These are phyloP conservation scores for Drosophila neotestacea DNA, from an alignment of 2,888 invertebrate genomes.

Conservation along the genomic window DNA sequence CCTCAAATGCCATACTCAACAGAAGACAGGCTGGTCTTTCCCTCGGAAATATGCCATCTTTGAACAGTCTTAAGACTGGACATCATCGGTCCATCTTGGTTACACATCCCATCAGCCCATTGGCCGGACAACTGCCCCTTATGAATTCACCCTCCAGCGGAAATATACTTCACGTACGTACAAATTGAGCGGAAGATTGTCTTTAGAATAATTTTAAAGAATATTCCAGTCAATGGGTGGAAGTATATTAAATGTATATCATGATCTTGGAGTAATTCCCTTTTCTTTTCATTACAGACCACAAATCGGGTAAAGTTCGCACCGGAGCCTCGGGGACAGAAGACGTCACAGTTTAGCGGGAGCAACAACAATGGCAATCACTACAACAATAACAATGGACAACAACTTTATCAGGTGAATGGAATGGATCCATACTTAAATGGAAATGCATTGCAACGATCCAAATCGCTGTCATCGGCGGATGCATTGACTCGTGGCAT, in stretches of 20 bases:
- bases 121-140: constrained; percentile 81
- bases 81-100: constrained; percentile 83
- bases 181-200: no score
- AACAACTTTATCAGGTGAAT: constrained; percentile 60
- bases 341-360: constrained; percentile 68
- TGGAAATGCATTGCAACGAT: constrained; percentile 88
- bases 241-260: no score
- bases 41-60: constrained; percentile 77
- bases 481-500: constrained; percentile 90
- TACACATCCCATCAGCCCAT: constrained; percentile 83
- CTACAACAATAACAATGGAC: constrained; percentile 57
- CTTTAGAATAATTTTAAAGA: no score
- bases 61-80: constrained; percentile 61
- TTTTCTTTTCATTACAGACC: constrained; percentile 41
- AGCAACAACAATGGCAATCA: constrained; percentile 55
- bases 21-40: constrained; percentile 85
- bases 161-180: constrained; percentile 88
- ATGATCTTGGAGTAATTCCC: background rate
- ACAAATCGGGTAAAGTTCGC: constrained; percentile 85
- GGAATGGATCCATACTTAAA: constrained; percentile 77
- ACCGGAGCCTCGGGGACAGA: constrained; percentile 81
- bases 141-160: constrained; percentile 89
- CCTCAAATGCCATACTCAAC: constrained; percentile 82
- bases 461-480: constrained; percentile 92
- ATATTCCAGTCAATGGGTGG: no score